Evolutionary conservation across 2,797 vertebrate genomes (phyloP).

Genomic region (Acipenser ruthenus): DNA sequence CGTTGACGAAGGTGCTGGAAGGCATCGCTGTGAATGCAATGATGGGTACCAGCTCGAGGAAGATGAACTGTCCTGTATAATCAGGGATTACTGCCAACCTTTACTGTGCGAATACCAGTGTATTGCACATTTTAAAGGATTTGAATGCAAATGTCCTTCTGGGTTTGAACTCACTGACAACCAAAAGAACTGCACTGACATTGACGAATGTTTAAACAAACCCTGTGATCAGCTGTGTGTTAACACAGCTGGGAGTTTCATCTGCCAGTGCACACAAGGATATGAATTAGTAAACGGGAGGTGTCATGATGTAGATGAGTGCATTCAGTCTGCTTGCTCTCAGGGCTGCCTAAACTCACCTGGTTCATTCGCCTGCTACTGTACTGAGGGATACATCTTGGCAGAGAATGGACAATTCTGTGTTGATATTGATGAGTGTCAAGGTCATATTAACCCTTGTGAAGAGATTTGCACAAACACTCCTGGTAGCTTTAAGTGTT

Average conservation of each 20-base stretch:
- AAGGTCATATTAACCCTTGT: constrained; percentile 25
- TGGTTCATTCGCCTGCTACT: constrained; percentile 54
- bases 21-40: constrained; percentile 40
- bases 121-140: constrained; percentile 20
- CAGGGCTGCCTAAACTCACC: constrained; percentile 44
- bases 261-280: constrained; percentile 43
- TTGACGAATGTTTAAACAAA: constrained; percentile 44
- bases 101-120: constrained; percentile 44
- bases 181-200: constrained; percentile 42
- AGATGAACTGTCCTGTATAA: constrained; percentile 39
- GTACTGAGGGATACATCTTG: constrained; percentile 39
- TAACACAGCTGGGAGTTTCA: constrained; percentile 45
- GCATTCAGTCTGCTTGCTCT: constrained; percentile 32
- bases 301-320: constrained; percentile 53
- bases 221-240: constrained; percentile 40
- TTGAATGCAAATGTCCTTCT: constrained; percentile 40
- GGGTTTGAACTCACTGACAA: constrained; percentile 45
- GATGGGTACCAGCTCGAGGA: constrained; percentile 40
- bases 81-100: constrained; percentile 31
- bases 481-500: constrained; percentile 45
- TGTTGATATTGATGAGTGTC: constrained; percentile 49
- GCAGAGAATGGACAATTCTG: constrained; percentile 34
- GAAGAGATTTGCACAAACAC: constrained; percentile 45
- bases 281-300: constrained; percentile 30
- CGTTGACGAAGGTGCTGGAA: constrained; percentile 1